Conservation (phyloP, 2,113 vertebrate species). For the Scomber colias region DNA sequence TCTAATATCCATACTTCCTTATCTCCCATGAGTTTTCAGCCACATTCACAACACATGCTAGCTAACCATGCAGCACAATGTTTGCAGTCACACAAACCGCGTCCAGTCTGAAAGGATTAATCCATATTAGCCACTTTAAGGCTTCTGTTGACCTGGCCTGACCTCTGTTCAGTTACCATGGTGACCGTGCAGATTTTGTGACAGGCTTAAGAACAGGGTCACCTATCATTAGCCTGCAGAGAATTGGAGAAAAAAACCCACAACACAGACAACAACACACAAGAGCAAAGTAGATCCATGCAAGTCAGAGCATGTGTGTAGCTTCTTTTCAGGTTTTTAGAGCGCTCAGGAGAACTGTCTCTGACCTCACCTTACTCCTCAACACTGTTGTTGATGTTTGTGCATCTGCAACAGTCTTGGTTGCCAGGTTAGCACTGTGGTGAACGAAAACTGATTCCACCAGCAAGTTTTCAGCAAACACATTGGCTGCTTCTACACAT, state of each 20-base stretch:
- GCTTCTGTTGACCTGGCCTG: constrained; percentile 27
- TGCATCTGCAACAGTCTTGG: not conserved
- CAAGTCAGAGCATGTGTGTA: not conserved
- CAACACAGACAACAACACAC: not conserved
- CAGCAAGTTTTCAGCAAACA: not conserved
- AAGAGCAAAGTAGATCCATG: not conserved
- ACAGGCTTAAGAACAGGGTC: constrained; percentile 22
- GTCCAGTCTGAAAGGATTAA: not conserved
- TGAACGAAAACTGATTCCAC: not conserved
- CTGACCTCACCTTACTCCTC: not conserved
- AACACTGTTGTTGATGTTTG: not conserved
- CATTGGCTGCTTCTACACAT: not conserved
- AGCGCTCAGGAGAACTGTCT: not conserved
- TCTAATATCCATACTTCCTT: no score
- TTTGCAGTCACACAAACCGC: no score
- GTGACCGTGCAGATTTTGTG: constrained; percentile 27
- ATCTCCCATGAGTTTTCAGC: no score
- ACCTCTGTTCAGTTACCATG: constrained; percentile 20
- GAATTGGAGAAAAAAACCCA: not conserved
- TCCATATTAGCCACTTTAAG: constrained; percentile 13
- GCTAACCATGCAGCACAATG: no score
- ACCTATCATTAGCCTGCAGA: not conserved
- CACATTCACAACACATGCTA: no score
- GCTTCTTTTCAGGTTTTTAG: not conserved
- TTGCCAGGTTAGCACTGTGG: not conserved